phyloP scores from a whole-genome alignment of 2,888 invertebrate genomes.

The Callyntrura sp. region DNA sequence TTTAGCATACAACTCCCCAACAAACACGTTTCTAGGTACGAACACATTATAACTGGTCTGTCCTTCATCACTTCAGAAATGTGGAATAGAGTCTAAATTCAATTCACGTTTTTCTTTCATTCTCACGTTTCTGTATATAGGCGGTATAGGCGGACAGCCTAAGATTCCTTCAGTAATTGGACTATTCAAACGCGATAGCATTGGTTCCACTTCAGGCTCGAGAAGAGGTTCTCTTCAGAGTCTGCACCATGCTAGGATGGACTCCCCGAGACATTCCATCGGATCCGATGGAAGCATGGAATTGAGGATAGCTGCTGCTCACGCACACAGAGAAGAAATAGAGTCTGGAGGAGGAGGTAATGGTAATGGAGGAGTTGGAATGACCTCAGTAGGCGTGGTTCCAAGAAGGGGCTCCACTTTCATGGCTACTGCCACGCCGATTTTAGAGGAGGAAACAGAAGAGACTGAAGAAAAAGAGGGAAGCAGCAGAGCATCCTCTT shows the following conservation, averaged over 20 bases:
- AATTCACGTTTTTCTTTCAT: no score
- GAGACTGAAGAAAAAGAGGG: slow-evolving; percentile 82
- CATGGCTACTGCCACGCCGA: slow-evolving; percentile 73
- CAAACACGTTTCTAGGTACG: slow-evolving; percentile 95
- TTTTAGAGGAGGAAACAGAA: slow-evolving; percentile 80
- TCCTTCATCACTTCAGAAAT: background rate
- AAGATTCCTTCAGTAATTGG: slow-evolving; percentile 92
- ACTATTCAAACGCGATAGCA: slow-evolving; percentile 94
- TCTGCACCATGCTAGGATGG: slow-evolving; percentile 79
- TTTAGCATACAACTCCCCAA: slow-evolving; percentile 95
- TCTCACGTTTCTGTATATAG: slow-evolving; percentile 66
- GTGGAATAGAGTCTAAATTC: no score
- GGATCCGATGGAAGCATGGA: slow-evolving; percentile 81
- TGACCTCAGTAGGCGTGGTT: slow-evolving; percentile 57
- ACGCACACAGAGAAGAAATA: slow-evolving; percentile 25
- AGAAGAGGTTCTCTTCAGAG: slow-evolving; percentile 82
- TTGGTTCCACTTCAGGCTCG: slow-evolving; percentile 89
- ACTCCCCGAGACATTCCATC: slow-evolving; percentile 83
- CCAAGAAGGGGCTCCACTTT: slow-evolving; percentile 82
- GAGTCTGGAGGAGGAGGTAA: slow-evolving; percentile 41
- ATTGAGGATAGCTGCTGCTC: slow-evolving; percentile 57
- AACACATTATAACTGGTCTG: no score
- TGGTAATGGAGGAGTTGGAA: slow-evolving; percentile 33
- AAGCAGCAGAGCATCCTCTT: slow-evolving; percentile 53
- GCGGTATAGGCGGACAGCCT: slow-evolving; percentile 80